Percentiles rank a stretch among this genome's conserved stretches.
These are phyloP conservation scores for Prinia subflava DNA, from an alignment of 2,113 vertebrate genomes.

Conservation along the genomic window DNA sequence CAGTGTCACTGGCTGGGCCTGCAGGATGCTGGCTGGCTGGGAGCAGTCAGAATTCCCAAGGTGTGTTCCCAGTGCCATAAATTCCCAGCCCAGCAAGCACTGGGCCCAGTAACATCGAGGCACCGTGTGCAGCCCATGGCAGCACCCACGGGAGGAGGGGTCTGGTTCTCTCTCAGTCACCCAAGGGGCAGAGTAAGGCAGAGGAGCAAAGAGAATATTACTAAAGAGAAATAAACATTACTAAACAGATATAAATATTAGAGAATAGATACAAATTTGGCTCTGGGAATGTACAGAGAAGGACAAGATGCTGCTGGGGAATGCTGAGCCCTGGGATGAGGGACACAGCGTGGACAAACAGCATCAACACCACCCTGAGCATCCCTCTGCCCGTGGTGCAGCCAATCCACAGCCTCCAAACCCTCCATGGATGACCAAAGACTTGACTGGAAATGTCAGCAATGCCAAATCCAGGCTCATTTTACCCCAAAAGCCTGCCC, in stretches of 20 bases:
- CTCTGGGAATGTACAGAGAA: not conserved
- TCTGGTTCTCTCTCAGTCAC: not conserved
- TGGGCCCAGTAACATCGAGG: not conserved
- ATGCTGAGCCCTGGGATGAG: not conserved
- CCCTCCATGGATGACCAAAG: not conserved
- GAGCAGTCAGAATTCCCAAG: not conserved
- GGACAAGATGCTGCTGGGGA: not conserved
- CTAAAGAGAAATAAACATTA: not conserved
- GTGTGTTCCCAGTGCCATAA: not conserved
- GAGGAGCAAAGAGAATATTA: not conserved
- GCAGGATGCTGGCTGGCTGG: accelerated
- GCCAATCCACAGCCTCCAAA: not conserved
- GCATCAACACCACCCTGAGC: not conserved
- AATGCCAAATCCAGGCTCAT: not conserved
- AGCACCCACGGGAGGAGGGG: not conserved
- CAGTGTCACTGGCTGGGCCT: not conserved
- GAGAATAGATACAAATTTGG: not conserved
- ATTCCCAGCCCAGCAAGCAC: not conserved
- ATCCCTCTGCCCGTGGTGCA: accelerated
- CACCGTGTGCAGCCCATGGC: accelerated
- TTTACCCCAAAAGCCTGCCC: not conserved
- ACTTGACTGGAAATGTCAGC: not conserved
- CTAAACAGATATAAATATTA: not conserved
- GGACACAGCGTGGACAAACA: accelerated
- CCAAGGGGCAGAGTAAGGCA: not conserved